Base-by-base conservation (phyloP, 2,113 vertebrate species). In the Corapipo altera region DNA sequence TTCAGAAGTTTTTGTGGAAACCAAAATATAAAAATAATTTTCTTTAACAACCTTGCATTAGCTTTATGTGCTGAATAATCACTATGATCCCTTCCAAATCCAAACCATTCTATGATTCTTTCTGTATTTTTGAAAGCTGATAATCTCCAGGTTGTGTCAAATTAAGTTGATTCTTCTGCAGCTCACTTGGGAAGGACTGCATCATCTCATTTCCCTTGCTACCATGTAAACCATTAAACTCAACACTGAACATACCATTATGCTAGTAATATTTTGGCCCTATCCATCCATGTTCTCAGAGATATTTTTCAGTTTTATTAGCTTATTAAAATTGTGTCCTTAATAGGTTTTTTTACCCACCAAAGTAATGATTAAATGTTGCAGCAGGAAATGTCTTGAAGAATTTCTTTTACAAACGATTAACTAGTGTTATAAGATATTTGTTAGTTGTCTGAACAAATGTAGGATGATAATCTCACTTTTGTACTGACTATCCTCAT, bases 201-300 rank as follows among this genome's bases (percentile, higher is more conserved):
- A 0, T 58, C 66, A 71, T 67, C 58, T 91, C 85, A 93, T 96
- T 95, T 95, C 88, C 85, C 76, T 89, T 83, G 80, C 37, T 83
- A 33, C 48, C 32, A 66, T 11, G 26, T 76, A 83, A 75, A 89
- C 37, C 55, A 58, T 91, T 93, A 76, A 41, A 58, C 26, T 48
- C 37, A 72, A 52, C 0, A 4, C 15, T 75, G 83, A 94, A 89
- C 24, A n/a, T 8, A 78, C 24, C 26, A 35, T 28, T 72, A 91
- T 27, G 48, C 18, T 58, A 65, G 41, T 61, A 87, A 73, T 75
- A 89, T 77, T 96, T 88, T 82, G 57, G 70, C 52, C 61, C 57
- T 65, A 18, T 35, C 57, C 1, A 13, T 84, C 37, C 26, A 49
- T 54, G 44, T 57, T 95, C 35, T 93, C 23, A 57, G 20, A 83